Evolutionary conservation across 2,797 vertebrate species (phyloP).

Genomic region (Pseudochirops corinnae): DNA sequence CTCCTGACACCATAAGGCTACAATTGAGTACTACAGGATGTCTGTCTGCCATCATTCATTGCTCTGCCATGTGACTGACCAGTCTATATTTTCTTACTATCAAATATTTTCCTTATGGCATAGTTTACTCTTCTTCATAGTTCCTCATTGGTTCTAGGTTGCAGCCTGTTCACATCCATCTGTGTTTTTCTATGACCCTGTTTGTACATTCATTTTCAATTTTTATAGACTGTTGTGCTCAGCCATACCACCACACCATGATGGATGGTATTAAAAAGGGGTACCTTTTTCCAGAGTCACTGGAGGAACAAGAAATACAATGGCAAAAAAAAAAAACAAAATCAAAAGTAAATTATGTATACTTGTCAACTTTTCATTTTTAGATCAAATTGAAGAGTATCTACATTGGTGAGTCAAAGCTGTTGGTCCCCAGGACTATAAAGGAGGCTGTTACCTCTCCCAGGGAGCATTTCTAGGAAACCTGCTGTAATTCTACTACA

Average conservation of each 20-base stretch:
- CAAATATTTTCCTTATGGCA: not conserved
- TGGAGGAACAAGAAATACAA: not conserved
- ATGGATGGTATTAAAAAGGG: not conserved
- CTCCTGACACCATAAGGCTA: not conserved
- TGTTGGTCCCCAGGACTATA: not conserved
- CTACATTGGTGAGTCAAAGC: not conserved
- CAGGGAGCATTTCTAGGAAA: not conserved
- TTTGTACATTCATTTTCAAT: not conserved
- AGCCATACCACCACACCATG: not conserved
- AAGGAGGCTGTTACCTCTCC: not conserved
- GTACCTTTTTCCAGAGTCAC: not conserved
- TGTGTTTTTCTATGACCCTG: not conserved
- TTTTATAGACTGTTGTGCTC: not conserved
- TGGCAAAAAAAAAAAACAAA: not conserved
- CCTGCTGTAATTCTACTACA: not conserved
- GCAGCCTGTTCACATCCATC: not conserved
- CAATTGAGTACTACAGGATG: fast-evolving
- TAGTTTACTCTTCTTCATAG: not conserved
- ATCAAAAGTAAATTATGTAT: not conserved
- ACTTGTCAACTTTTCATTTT: not conserved
- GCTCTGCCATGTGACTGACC: not conserved
- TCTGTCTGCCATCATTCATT: not conserved
- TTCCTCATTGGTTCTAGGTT: not conserved
- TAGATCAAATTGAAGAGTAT: not conserved
- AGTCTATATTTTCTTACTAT: not conserved